These are phyloP conservation scores for western clawed frog (Xenopus tropicalis) DNA, from an alignment of 2,113 vertebrate species.

Conservation along the genomic window UCB_Xtro_10.0 CM004446.2:78676001-78676500, in stretches of 20 bases:
- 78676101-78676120: slow-evolving; percentile 36
- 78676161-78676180: slow-evolving; percentile 35
- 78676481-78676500: too few species aligned
- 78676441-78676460: too few species aligned
- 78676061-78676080: slow-evolving; percentile 63
- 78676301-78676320: too few species aligned
- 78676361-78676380: too few species aligned
- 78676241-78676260: slow-evolving; percentile 35
- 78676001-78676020: slow-evolving; percentile 96
- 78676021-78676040: slow-evolving; percentile 95
- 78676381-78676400: too few species aligned
- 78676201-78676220: slow-evolving; percentile 30
- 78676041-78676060: slow-evolving; percentile 93
- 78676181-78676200: slow-evolving; percentile 25
- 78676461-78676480: too few species aligned
- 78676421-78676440: too few species aligned
- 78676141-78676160: slow-evolving; percentile 6
- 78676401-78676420: too few species aligned
- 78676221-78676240: slow-evolving; percentile 15
- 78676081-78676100: background rate
- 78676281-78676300: slow-evolving; percentile 11
- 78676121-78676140: slow-evolving; percentile 23
- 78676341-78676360: too few species aligned
- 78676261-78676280: slow-evolving; percentile 23
- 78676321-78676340: background rate